phyloP scores from a whole-genome alignment of 2,113 vertebrate species.

The Odontesthes bonariensis region DNA sequence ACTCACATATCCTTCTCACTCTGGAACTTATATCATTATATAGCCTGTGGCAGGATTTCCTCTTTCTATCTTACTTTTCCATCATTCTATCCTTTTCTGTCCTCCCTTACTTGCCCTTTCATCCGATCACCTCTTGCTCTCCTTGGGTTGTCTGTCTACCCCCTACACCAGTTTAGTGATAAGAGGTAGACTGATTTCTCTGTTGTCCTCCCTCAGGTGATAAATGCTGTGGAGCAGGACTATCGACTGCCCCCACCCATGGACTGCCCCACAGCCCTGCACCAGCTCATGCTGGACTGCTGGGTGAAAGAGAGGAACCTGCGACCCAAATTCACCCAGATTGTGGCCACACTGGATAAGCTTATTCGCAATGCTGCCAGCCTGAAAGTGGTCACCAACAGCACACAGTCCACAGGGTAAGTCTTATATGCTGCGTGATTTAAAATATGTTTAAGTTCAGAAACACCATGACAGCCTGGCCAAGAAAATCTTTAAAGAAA shows the following conservation, averaged over 20 bases:
- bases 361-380: conserved; percentile 98
- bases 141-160: neutral
- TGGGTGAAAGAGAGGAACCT: conserved; percentile 98
- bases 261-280: conserved; percentile 97
- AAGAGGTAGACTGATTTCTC: conserved; percentile 31
- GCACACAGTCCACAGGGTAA: conserved; percentile 94
- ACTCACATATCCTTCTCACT: neutral
- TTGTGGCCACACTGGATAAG: conserved; percentile 97
- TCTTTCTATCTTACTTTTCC: conserved; percentile 16
- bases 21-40: conserved; percentile 8
- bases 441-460: conserved; percentile 12
- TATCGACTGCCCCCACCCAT: conserved; percentile 97
- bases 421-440: conserved; percentile 38
- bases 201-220: conserved; percentile 85
- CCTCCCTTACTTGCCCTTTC: conserved; percentile 10
- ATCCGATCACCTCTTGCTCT: conserved; percentile 22
- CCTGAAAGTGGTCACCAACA: conserved; percentile 95
- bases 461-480: conserved; percentile 9
- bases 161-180: neutral
- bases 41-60: conserved; percentile 7
- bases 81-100: conserved; percentile 4
- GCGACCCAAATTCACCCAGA: conserved; percentile 97
- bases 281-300: conserved; percentile 99
- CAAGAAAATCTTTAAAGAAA: conserved; percentile 4
- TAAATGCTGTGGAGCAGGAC: conserved; percentile 98